Evolutionary conservation across 1,140 invertebrate species (phyloP), one percentile per base, ranked within the genome.

Genomic region (Drosophila tsacasi): DNA sequence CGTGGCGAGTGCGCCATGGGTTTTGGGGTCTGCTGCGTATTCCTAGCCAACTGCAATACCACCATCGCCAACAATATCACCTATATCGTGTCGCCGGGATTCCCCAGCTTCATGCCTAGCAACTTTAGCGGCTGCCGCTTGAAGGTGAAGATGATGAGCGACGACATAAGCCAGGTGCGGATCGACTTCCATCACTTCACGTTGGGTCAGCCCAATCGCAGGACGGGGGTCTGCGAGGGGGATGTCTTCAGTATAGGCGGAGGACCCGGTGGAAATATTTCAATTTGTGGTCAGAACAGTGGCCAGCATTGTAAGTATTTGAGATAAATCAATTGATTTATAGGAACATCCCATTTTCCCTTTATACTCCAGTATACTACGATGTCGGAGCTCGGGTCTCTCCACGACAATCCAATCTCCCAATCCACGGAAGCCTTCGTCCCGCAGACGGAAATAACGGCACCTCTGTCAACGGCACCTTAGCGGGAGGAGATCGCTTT

Each of bases 1-100:
- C 94, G 95, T 13, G 97, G 97, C 2, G 94, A 95, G 64, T 98
- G 97, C 83, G 97, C 97, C 0, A 94, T 97, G 65, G 97, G 97
- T 10, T 97, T 97, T 71, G 97, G 97, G 2, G 96, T 97, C n/a
- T 98, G 97, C 89, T 98, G 97, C 92, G 95, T 97, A 30, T 97
- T 97, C 97, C 95, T 96, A 68, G 95, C 96, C 69, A 95, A 95
- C 8, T 98, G 97, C 91, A 96, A 96, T 19, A 94, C 95, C n/a
- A 95, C 95, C 62, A 95, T 97, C 7, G 94, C 94, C 75, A 96
- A 97, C 92, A 98, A 98, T 93, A 94, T 97, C 40, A 98, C 97
- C 0, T 97, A 98, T 92, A 96, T 98, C 87, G 95, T 96, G 42
- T 98, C 96, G 74, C 97, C 97, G 0, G 95, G 95, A 52, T 98